Conservation (phyloP, 2,888 invertebrate species). For the Diadegma fenestrale region DNA sequence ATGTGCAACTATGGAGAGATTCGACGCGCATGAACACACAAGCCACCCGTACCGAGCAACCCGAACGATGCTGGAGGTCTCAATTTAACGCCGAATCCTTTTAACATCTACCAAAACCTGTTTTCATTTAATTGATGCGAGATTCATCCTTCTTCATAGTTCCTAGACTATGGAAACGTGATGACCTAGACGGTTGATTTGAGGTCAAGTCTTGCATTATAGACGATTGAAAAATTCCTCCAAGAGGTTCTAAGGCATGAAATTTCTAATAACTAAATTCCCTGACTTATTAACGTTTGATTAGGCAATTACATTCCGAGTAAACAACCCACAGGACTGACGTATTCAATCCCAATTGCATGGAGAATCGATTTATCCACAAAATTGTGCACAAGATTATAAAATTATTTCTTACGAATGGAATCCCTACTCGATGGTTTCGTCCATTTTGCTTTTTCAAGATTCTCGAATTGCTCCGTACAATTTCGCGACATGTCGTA, state of each 20-base stretch:
- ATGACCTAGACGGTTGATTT: neutral
- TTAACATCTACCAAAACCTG: slow-evolving; percentile 9
- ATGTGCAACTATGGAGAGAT: slow-evolving; percentile 29
- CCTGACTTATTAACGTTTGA: neutral
- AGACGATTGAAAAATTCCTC: neutral
- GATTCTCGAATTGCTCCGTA: neutral
- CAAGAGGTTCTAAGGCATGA: neutral
- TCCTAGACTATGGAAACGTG: neutral
- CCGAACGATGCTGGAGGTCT: slow-evolving; percentile 39
- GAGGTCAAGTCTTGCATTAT: neutral
- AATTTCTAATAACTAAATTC: neutral
- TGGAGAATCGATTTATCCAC: neutral
- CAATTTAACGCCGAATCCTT: slow-evolving; percentile 11
- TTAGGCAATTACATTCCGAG: neutral
- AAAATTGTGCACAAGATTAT: neutral
- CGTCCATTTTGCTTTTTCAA: neutral
- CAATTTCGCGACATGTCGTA: no score
- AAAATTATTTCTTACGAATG: neutral
- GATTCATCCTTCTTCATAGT: neutral
- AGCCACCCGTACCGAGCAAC: slow-evolving; percentile 17
- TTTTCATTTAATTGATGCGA: slow-evolving; percentile 27
- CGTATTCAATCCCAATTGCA: neutral
- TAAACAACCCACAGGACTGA: neutral
- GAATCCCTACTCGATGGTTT: neutral
- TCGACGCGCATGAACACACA: slow-evolving; percentile 40